Percentiles rank a stretch among this genome's conserved stretches.
Evolutionary conservation across 2,888 invertebrate genomes (phyloP).

Genomic region (Caenorhabditis sp.): DNA sequence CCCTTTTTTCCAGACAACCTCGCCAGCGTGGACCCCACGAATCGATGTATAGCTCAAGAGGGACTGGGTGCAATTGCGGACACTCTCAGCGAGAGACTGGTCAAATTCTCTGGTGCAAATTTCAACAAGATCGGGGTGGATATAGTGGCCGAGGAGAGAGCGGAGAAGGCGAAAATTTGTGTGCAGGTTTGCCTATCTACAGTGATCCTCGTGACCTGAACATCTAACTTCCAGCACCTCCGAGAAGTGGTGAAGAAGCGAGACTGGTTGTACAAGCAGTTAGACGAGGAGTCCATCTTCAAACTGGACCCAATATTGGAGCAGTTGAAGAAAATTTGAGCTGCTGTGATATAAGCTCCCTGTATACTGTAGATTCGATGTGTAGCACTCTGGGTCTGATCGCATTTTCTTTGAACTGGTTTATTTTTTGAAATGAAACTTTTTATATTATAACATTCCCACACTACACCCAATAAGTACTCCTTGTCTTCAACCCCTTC

Average conservation of each 20-base stretch:
- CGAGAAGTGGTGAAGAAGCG: conserved; percentile 51
- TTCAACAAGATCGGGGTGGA: conserved; percentile 66
- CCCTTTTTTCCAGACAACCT: conserved; percentile 35
- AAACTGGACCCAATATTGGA: conserved; percentile 48
- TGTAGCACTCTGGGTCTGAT: no score
- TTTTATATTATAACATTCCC: no score
- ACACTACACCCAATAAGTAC: no score
- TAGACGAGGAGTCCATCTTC: conserved; percentile 45
- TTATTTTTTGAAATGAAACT: no score
- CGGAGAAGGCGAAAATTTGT: conserved; percentile 66
- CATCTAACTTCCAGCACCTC: conserved; percentile 24
- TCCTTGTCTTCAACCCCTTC: no score
- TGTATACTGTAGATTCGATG: no score
- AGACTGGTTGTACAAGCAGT: conserved; percentile 60
- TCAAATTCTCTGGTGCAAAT: conserved; percentile 47
- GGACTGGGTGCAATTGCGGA: conserved; percentile 47
- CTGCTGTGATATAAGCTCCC: no score
- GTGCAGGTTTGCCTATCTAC: conserved; percentile 51
- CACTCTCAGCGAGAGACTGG: conserved; percentile 26
- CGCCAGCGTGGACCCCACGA: conserved; percentile 27
- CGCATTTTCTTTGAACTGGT: no score
- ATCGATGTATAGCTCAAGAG: conserved; percentile 20
- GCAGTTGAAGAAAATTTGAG: conserved; percentile 42
- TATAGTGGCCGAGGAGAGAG: conserved; percentile 68
- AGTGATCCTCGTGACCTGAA: not conserved